Base-by-base conservation (phyloP, 2,888 invertebrate species). In the Biston stratarius region DNA sequence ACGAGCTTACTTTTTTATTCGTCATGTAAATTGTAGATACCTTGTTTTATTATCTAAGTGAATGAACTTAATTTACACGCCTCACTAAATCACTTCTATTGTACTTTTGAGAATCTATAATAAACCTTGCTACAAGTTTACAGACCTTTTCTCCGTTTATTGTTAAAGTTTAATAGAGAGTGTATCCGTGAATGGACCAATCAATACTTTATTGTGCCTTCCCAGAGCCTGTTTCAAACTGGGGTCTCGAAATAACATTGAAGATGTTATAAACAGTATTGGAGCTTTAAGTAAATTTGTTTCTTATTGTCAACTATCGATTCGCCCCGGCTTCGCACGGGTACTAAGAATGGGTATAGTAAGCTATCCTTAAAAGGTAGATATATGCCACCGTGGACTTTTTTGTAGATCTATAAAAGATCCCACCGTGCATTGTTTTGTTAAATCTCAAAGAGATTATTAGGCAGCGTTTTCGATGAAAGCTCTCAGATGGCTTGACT, bases 91-190 rank as follows among this genome's bases (percentile, higher is more conserved):
- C 47, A 62, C 24, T 58, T 61, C 51, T 59, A 42, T 36, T 48
- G 53, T 69, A 36, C 52, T 71, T 59, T 36, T 42, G 6, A 15
- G 44, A 57, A 75, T 61, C 74, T 67, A 76, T 78, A 77, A 78
- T 77, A 75, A 76, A 68, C 56, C 49, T 64, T n/a, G 67, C 61
- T 63, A 61, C 73, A 80, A 80, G 79, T 81, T 81, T 77, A 81
- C 78, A 81, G 71, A 77, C 82, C 78, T 77, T 80, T 79, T 77
- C 78, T 76, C 70, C 77, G 74, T 83, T 86, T 87, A 88, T 88
- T 86, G 86, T 85, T 78, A 87, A 88, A 88, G 86, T 88, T 88
- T 87, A 87, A 88, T 88, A 86, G 85, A 86, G 83, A 83, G 77
- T 77, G 79, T 81, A 84, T 83, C 83, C 84, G 83, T 81, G 81